Evolutionary conservation across 2,113 vertebrate genomes (phyloP), one percentile per base, ranked within the genome.

Genomic region (Mastomys coucha): DNA sequence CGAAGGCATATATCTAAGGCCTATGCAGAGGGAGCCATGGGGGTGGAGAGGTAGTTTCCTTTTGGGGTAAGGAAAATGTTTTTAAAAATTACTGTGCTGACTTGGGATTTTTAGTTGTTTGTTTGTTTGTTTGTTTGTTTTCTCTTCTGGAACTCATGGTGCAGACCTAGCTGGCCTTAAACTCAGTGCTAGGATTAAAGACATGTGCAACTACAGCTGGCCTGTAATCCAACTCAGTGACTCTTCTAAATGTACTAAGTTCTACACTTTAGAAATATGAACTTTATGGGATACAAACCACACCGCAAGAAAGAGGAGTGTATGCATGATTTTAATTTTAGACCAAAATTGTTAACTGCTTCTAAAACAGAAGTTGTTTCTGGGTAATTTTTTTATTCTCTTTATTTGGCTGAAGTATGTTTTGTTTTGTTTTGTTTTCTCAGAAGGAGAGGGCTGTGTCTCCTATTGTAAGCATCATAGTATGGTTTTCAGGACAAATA

Each of bases 401-500:
- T 93, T 96, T 92, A 92, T 93, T 92, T 95, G 73, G 94, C 78
- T 89, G 63, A 33, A 70, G 39, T 60, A 94, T 82, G 36, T 31
- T 72, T 93, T 96, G 45, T 45, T 45, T 45, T 45, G 45, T 45
- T 45, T 45, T 45, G 45, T 96, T 95, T 96, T 97, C 75, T 84
- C 69, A 63, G 88, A 93, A 90, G 89, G 87, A 90, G 90, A 94
- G 80, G 53, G 77, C 49, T 91, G 7, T 92, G 87, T 92, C 96
- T 96, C 78, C 49, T 95, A 84, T 39, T 84, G 19, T 36, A 93
- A 94, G 73, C 81, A 91, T 80, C 86, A 96, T 95, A 96, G 60
- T 91, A 6, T 91, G n/a, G 56, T 96, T 96, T 91, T 93, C 42
- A 56, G 94, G 84, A 94, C 78, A 96, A 95, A 90, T 91, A 94